phyloP scores from a whole-genome alignment of 2,113 vertebrate genomes.

The Halcyon senegalensis region DNA sequence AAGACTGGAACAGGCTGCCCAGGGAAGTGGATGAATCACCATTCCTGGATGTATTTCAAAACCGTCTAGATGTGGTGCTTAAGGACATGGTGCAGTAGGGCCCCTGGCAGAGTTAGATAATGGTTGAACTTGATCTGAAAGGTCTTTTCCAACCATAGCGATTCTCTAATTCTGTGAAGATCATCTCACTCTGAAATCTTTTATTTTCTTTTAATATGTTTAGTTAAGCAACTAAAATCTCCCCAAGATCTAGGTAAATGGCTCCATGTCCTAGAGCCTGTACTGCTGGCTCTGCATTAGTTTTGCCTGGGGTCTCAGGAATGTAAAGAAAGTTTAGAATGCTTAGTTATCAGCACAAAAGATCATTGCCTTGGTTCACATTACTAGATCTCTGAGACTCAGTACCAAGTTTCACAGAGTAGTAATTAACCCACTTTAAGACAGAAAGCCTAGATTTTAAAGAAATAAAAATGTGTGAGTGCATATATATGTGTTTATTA shows the following conservation, averaged over 20 bases:
- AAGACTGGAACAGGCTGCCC: too few relatives aligned
- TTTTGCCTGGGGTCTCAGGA: background rate
- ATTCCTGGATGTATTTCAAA: too few relatives aligned
- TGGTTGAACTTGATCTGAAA: too few relatives aligned
- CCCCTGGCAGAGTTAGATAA: too few relatives aligned
- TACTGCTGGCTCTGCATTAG: background rate
- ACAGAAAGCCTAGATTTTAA: background rate
- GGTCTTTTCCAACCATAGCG: too few relatives aligned
- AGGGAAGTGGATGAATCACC: too few relatives aligned
- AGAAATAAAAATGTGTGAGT: background rate
- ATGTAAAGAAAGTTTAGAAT: background rate
- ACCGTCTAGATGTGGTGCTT: too few relatives aligned
- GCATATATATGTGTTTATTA: background rate
- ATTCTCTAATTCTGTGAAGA: too few relatives aligned
- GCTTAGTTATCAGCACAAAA: background rate
- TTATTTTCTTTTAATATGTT: background rate
- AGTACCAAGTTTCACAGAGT: background rate
- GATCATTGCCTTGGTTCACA: background rate
- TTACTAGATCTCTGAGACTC: background rate
- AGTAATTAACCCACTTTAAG: background rate
- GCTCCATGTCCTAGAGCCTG: background rate
- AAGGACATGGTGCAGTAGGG: too few relatives aligned
- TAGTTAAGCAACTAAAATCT: background rate
- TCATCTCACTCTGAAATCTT: too few relatives aligned
- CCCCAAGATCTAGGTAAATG: background rate